These are phyloP conservation scores for Palaemon carinicauda DNA, from an alignment of 1,140 invertebrate species.

Conservation along the genomic window DNA sequence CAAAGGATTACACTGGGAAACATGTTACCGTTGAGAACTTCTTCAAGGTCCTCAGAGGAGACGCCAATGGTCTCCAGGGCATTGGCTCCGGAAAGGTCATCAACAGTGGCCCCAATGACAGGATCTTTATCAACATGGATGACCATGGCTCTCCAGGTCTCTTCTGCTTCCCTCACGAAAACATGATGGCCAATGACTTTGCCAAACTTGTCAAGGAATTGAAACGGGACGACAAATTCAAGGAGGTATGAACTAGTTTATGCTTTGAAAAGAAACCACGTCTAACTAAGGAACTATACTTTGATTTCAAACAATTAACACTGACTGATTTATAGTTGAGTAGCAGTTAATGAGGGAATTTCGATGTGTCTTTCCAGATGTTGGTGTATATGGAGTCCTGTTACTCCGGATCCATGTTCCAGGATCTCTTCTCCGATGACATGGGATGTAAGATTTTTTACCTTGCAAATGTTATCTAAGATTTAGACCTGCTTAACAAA, in stretches of 20 bases:
- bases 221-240: constrained; percentile 66
- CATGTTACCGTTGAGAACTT: constrained; percentile 70
- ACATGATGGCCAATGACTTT: constrained; percentile 61
- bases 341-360: no score
- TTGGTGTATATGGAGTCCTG: constrained; percentile 76
- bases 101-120: constrained; percentile 70
- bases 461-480: neutral
- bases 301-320: no score
- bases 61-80: constrained; percentile 62
- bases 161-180: constrained; percentile 69
- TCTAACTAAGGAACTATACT: no score
- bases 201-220: constrained; percentile 66
- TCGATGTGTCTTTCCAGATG: constrained; percentile 62
- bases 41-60: constrained; percentile 69
- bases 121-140: constrained; percentile 74
- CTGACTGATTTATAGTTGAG: no score
- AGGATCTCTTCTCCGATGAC: constrained; percentile 63
- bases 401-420: constrained; percentile 77
- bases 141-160: constrained; percentile 74
- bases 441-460: constrained; percentile 14
- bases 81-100: constrained; percentile 70
- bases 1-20: constrained; percentile 70
- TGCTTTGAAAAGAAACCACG: no score
- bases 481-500: neutral
- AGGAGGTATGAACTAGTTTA: constrained; percentile 61